These are phyloP conservation scores for Masticophis lateralis DNA, from an alignment of 2,797 vertebrate genomes.

Conservation along the genomic window DNA sequence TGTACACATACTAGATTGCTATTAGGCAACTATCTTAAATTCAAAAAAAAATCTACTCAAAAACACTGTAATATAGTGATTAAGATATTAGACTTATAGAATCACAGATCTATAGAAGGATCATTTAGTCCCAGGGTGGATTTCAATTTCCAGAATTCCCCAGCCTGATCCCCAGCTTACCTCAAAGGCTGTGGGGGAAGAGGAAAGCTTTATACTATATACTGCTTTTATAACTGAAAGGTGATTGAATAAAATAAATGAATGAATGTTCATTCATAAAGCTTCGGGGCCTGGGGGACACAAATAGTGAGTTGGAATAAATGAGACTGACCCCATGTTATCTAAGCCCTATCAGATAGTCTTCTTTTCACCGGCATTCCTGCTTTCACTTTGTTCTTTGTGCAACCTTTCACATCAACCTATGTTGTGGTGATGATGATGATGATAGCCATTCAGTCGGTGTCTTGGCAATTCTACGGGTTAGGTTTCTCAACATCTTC, in stretches of 20 bases:
- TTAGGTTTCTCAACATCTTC: background rate
- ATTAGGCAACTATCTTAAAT: background rate
- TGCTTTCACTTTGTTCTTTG: background rate
- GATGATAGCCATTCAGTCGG: background rate
- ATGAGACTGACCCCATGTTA: background rate
- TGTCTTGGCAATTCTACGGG: background rate
- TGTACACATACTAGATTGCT: background rate
- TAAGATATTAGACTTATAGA: background rate
- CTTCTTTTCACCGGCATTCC: background rate
- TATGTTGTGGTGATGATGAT: background rate
- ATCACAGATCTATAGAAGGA: background rate
- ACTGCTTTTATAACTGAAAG: background rate
- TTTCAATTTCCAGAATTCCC: background rate
- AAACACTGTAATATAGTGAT: background rate
- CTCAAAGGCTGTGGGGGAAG: background rate
- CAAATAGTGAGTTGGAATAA: background rate
- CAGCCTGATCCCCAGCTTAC: background rate
- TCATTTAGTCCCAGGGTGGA: background rate
- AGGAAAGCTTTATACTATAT: background rate
- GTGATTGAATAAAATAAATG: background rate
- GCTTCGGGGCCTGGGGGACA: background rate
- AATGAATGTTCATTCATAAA: background rate
- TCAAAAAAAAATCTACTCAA: background rate
- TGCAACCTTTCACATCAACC: background rate
- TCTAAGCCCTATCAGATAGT: background rate